Evolutionary conservation across 2,113 vertebrate genomes (phyloP), one percentile per base, ranked within the genome.

Genomic region (Tiliqua scincoides): DNA sequence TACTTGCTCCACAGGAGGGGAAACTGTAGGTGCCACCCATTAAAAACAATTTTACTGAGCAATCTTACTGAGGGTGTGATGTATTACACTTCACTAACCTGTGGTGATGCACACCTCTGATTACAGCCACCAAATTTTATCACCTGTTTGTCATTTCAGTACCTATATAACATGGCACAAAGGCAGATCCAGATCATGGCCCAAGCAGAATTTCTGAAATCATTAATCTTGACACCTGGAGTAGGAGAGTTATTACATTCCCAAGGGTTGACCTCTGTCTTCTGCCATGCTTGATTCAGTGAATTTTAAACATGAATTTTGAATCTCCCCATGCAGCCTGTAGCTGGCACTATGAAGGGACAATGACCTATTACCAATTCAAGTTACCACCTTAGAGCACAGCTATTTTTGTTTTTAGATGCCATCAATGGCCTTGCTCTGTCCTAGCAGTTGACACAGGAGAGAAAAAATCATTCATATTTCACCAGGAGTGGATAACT

Each of bases 331-430:
- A 14, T 1, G 62, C 40, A 37, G 4, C 4, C 43, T 48, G 4
- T 59, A 43, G 59, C 18, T 30, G 8, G 27, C 67, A 61, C 18
- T 70, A 12, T 9, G 32, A 40, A 35, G 17, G 35, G 63, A 37
- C 43, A 68, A 37, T 7, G 20, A 57, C 48, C 21, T 71, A 20
- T 68, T 67, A 85, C 35, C 21, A 30, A 37, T 54, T 86, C 52
- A 80, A 80, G 11, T 59, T 40, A 52, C 30, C 32, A 63, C 30
- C 21, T 18, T 67, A 73, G 21, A 4, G 37, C 71, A n/a, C n/a
- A 86, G n/a, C 62, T 61, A 59, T 25, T 80, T 79, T 76, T 73
- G 57, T 30, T 73, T 63, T 86, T 62, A 79, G 23, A 73, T 48
- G 57, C 32, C 40, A 79, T 79, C 32, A 79, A 32, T 25, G 25